A percentile compares a stretch with the other conserved stretches of the same genome.
Conservation (phyloP, 2,888 invertebrate species). For the Syritta pipiens region DNA sequence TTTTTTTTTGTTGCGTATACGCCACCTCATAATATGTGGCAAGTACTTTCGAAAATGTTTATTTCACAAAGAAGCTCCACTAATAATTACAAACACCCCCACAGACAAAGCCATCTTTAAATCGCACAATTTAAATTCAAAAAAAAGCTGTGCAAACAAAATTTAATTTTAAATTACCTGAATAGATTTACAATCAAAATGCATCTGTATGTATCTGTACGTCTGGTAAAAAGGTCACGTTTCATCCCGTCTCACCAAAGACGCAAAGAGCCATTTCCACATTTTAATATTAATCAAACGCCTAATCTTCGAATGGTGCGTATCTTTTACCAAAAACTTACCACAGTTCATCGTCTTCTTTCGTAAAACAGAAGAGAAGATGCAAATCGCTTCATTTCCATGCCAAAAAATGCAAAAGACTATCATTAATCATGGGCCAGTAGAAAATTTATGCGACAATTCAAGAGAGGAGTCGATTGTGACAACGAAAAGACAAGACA, state of each 20-base stretch:
- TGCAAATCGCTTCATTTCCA: slow-evolving; percentile 50
- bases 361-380: slow-evolving; percentile 44
- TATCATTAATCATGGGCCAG: slow-evolving; percentile 30
- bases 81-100: too few species aligned
- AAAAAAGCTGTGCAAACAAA: slow-evolving; percentile 1
- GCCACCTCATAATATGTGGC: slow-evolving; percentile 21
- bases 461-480: not conserved
- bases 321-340: slow-evolving; percentile 38
- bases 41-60: not conserved
- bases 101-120: not conserved
- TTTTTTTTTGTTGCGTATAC: slow-evolving; percentile 52
- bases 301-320: slow-evolving; percentile 7
- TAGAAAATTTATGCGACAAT: slow-evolving; percentile 19
- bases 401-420: slow-evolving; percentile 55
- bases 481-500: not conserved
- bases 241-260: not conserved
- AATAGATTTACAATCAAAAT: slow-evolving; percentile 43
- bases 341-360: slow-evolving; percentile 57
- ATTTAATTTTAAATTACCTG: slow-evolving; percentile 15
- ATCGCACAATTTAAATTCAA: slow-evolving; percentile 17
- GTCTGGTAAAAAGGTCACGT: slow-evolving; percentile 53
- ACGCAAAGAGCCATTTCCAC: slow-evolving; percentile 26
- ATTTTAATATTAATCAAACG: slow-evolving; percentile 47
- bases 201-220: too few species aligned
- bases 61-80: not conserved